Conservation (phyloP, 1,140 invertebrate genomes). For the Bombus pyrosoma region DNA sequence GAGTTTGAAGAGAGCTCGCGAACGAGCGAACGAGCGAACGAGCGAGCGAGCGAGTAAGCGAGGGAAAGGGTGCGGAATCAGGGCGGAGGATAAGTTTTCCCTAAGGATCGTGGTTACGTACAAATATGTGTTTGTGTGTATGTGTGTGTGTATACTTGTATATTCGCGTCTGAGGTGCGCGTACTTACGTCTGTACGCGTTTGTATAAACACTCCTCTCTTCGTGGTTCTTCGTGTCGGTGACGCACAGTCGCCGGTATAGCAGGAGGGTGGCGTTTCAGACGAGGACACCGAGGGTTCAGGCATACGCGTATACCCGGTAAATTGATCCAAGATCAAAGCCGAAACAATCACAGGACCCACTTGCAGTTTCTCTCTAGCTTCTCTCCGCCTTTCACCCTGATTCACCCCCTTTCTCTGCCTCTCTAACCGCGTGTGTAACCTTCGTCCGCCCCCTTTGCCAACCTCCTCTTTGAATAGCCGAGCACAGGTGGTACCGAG, state of each 20-base stretch:
- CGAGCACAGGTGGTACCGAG: constrained; percentile 43
- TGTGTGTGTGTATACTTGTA: neutral
- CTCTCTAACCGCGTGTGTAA: constrained; percentile 78
- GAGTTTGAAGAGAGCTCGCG: constrained; percentile 6
- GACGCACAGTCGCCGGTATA: constrained; percentile 9
- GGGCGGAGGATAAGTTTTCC: constrained; percentile 18
- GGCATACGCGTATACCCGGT: constrained; percentile 77
- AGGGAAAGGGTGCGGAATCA: neutral
- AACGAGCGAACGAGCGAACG: neutral
- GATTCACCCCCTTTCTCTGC: constrained; percentile 20
- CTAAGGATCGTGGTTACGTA: constrained; percentile 29
- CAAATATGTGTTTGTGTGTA: neutral
- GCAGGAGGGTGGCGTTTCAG: constrained; percentile 58
- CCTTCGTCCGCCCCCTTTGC: constrained; percentile 58
- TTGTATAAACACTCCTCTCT: constrained; percentile 13
- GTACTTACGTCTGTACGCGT: constrained; percentile 9
- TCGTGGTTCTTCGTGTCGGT: constrained; percentile 1
- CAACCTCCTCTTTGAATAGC: constrained; percentile 29
- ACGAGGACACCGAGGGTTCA: constrained; percentile 57
- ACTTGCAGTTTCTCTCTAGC: constrained; percentile 63
- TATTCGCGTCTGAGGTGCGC: neutral
- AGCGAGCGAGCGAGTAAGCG: neutral
- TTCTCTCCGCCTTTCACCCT: neutral
- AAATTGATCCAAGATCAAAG: constrained; percentile 83
- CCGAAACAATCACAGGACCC: constrained; percentile 82